Evolutionary conservation across 2,113 vertebrate species (phyloP), one percentile per base, ranked within the genome.

Genomic region (Tinamus guttatus): DNA sequence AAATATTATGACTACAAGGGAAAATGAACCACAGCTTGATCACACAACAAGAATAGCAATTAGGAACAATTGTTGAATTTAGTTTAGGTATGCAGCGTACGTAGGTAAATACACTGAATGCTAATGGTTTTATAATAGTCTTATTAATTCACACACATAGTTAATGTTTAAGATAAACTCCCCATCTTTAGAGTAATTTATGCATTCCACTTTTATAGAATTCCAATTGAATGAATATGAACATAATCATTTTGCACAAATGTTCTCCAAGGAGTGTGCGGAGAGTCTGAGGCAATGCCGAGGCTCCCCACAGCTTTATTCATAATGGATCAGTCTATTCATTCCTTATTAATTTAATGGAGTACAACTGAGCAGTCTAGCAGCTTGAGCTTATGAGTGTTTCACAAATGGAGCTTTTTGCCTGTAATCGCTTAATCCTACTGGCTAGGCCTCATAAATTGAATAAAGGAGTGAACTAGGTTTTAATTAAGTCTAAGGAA

Each of bases 361-460:
- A 98, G 98, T 99, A 98, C 98, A 98, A 98, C 96, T 96, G 98
- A 98, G 98, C 97, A 98, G 97, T 98, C 94, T 96, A 98, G 98
- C 98, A 98, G 97, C 97, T 98, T 98, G 98, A 99, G 98, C 98
- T 98, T 98, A 99, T 98, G 98, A 98, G 97, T 97, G 98, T 98
- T 99, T 99, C 98, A 99, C 98, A 98, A 98, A 98, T 98, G 98
- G 97, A 98, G 98, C 98, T 99, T 98, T 99, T 98, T 98, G 98
- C 98, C 98, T 98, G 97, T 99, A 99, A 99, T 99, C 99, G 97
- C 98, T 99, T 99, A 99, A 99, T 99, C 99, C 99, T 98, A 96
- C 98, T 96, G 98, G 98, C 98, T 98, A 98, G 98, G 98, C 98
- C 98, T 98, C 98, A 98, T 98, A 98, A 98, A 98, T 98, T 97